Percentiles rank a stretch among this genome's conserved stretches.
Evolutionary conservation across 2,113 vertebrate species (phyloP).

Genomic region (Apodemus sylvaticus): DNA sequence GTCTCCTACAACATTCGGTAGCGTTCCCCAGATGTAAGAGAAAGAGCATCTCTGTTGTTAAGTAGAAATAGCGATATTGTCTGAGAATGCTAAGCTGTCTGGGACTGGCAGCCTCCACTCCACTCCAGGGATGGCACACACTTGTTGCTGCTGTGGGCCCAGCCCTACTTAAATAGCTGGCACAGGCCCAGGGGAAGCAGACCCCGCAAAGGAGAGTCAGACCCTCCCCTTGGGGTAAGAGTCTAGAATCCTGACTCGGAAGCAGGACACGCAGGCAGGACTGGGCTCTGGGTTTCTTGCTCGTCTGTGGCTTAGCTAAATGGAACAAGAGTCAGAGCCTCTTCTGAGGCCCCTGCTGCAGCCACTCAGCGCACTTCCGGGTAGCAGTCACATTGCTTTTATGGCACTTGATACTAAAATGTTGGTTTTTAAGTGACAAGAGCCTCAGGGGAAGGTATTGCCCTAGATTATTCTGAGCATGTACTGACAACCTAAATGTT

Average conservation of each 20-base stretch:
- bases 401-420: too few species aligned
- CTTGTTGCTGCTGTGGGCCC: neutral
- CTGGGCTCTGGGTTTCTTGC: rapidly evolving
- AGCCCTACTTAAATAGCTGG: too few species aligned
- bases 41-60: neutral
- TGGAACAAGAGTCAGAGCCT: neutral
- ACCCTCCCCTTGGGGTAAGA: neutral
- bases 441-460: neutral
- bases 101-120: neutral
- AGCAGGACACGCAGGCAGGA: too few species aligned
- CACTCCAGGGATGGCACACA: neutral
- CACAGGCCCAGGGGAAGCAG: neutral
- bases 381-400: neutral
- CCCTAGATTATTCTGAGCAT: neutral
- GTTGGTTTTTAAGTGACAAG: neutral
- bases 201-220: neutral
- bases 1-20: neutral
- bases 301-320: neutral
- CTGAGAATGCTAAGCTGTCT: neutral
- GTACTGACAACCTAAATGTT: neutral
- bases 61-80: neutral
- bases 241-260: neutral
- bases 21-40: neutral
- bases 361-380: neutral
- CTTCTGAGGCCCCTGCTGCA: rapidly evolving